Evolutionary conservation across 2,797 vertebrate genomes (phyloP), one percentile per base, ranked within the genome.

Genomic region (Cynopterus sphinx): DNA sequence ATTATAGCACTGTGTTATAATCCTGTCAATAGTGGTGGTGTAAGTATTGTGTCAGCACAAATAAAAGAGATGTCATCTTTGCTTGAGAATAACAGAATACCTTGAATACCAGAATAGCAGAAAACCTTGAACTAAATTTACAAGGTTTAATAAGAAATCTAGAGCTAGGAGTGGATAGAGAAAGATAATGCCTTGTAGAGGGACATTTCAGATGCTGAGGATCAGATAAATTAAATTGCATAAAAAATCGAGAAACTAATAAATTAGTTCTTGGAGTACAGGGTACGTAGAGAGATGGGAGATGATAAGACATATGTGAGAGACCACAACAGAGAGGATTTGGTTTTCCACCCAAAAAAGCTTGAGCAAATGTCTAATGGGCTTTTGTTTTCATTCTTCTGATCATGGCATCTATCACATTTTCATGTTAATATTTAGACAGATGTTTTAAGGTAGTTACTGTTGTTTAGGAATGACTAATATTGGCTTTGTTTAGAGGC

Each of bases 1-100:
- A 88, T 91, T 86, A 82, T 33, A 82, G 24, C 36, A 89, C 17
- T 43, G 8, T 79, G 33, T 53, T 95, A 89, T 33, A 95, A 84
- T 55, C 17, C 36, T 77, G 9, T 83, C 63, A 78, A 61, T 74
- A 87, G 22, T 43, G 19, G 22, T 91, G 61, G 51, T 55, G 3
- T 79, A 89, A 75, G 11, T 15, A 63, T 43, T 36, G 33, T 65
- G 6, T 28, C 57, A n/a, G 46, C n/a, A 89, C 26, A 96, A 86
- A 95, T 68, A 74, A 91, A 43, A 94, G 61, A 33, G 24, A 67
- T 41, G 61, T 22, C 59, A 43, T 82, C 55, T 83, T 90, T 26
- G 4, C 33, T 68, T n/a, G 63, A 71, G 70, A 85, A 22, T 70
- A 92, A 63, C 2, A 46, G 67, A 90, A 49, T 49, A 49, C 46